These are phyloP conservation scores for Apocrypta bakeri DNA, from an alignment of 1,140 invertebrate genomes.

Conservation along the genomic window DNA sequence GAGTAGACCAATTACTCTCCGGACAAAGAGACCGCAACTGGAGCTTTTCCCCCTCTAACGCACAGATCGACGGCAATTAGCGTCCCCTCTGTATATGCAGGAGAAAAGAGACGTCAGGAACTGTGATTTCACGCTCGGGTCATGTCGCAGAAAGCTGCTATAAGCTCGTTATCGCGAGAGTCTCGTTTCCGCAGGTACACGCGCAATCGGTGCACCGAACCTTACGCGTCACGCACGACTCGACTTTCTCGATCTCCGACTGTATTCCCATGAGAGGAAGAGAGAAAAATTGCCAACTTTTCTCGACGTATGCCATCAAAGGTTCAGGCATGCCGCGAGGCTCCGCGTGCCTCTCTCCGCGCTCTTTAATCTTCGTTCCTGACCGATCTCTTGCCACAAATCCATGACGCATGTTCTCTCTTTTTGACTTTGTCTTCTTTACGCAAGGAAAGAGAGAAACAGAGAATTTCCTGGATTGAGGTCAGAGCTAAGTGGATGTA, in stretches of 20 bases:
- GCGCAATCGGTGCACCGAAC: conserved; percentile 28
- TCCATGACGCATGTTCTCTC: neutral
- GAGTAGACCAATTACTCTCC: too few species aligned
- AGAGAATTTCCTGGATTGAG: neutral
- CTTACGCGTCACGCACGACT: neutral
- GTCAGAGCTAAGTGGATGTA: neutral
- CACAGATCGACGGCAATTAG: neutral
- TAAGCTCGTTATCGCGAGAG: conserved; percentile 29
- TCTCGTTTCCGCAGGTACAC: neutral
- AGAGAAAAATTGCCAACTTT: neutral
- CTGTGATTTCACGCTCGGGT: conserved; percentile 19
- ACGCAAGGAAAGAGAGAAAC: too few species aligned
- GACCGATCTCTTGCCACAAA: neutral
- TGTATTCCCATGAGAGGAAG: neutral
- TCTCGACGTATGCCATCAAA: neutral
- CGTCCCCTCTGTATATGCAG: neutral
- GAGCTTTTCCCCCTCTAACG: neutral
- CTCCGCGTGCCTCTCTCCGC: neutral
- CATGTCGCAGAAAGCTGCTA: neutral
- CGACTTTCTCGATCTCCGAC: neutral
- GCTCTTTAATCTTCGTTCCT: neutral
- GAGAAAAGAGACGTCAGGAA: neutral
- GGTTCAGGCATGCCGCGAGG: neutral
- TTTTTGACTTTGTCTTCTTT: neutral
- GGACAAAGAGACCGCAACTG: neutral